Base-by-base conservation (phyloP, 2,888 invertebrate genomes). In the Spisula solida region DNA sequence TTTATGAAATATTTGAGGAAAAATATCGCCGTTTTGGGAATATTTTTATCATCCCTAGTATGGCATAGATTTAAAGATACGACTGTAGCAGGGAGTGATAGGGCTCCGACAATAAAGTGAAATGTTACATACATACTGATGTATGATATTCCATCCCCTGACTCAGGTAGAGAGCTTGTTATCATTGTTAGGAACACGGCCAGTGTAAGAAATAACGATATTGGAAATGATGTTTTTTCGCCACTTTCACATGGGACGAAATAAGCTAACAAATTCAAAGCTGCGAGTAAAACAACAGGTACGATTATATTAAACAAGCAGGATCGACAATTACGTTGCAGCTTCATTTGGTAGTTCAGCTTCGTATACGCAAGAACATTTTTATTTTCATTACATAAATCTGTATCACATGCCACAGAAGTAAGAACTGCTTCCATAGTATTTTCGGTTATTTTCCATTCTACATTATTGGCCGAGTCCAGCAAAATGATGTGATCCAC, bases 221-320 rank as follows among this genome's bases (percentile, higher is more conserved):
- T 87, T 14, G 90, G 88, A 79, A 87, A 90, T 4, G 81, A 48
- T 20, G 86, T 87, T 60, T 88, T 90, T 81, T 90, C 88, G 10
- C 90, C 90, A 48, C 90, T 88, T 79, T 87, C 90, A 12, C 84
- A 78, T 0, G 90, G 90, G 16, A 90, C 87, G 25, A 90, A 90
- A 41, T 87, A 90, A 2, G 90, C 31, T 1, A 87, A n/a, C 48
- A 90, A n/a, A 55, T 87, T 90, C 4, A 90, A 51, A 16, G 56
- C 29, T n/a, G 87, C 85, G 0, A 90, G 82, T 29, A 90, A 25
- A 29, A 88, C 25, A 31, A 88, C 87, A n/a, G 90, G 90, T 20
- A 90, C 5, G 8, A 90, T 87, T 4, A 80, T 70, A 29, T 90
- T 87, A 5, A 87, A 29, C n/a, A 90, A 34, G 75, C 90, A 90